Base-by-base conservation (phyloP, 2,888 invertebrate genomes). In the Drosophila hamatofila region DNA sequence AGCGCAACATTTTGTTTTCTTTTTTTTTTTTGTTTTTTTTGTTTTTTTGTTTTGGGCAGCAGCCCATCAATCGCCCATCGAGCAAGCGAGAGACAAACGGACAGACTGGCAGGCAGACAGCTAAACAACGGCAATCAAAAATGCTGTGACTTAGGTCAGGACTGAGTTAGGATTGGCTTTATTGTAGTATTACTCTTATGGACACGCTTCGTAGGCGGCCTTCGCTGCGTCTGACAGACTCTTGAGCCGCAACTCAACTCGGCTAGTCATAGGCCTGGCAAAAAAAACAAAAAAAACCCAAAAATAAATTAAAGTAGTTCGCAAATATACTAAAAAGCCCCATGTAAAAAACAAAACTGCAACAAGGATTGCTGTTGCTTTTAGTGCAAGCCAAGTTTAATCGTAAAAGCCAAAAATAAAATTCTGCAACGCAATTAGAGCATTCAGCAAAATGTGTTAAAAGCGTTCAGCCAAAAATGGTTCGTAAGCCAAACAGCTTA, bases 101-200 rank as follows among this genome's bases (percentile, higher is more conserved):
- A 8, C 4, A 35, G 61, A 18, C 44, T 42, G 49, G 37, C 37
- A 42, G 57, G 6, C 18, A 33, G 69, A 66, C 70, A 66, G 62
- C 49, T 52, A 41, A 67, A 63, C 74, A 66, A 78, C 56, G 80
- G 55, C 76, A 79, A 75, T 75, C 71, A 62, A 64, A 76, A 69
- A 59, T 35, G 42, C 69, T 52, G 63, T 89, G 80, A 68, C 88
- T 84, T 89, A 84, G 89, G 86, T 87, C 89, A 84, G 88, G 85
- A 88, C 59, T 87, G 80, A 72, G 35, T 63, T 70, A 54, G 71
- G 61, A 49, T 65, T 65, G 71, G 33, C 35, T 42, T 44, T 30
- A 37, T 46, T 39, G 37, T 51, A 46, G n/a, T 33, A 44, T 52
- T 23, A 35, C 23, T 49, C 51, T 44, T 44, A 35, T 51, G 33